Evolutionary conservation across 2,113 vertebrate species (phyloP).

Genomic region (Sisor rabdophorus): DNA sequence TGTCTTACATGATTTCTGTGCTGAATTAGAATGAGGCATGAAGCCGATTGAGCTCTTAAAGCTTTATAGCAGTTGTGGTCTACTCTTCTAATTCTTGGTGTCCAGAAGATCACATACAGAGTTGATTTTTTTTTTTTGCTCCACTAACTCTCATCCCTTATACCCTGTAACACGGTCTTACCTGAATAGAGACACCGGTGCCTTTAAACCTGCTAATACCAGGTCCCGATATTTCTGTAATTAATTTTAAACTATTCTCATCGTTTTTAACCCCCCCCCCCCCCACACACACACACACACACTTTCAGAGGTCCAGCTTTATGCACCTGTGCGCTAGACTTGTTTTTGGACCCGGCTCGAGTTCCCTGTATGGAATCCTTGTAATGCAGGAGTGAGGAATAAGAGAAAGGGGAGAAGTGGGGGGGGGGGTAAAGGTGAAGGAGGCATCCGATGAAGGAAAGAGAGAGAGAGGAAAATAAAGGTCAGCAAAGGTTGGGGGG

Average conservation of each 20-base stretch:
- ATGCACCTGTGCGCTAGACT: slow-evolving; percentile 66
- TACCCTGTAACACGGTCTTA: neutral
- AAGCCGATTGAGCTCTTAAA: neutral
- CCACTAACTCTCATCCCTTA: neutral
- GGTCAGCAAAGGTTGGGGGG: slow-evolving; percentile 33
- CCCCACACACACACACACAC: slow-evolving; percentile 33
- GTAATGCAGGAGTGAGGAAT: slow-evolving; percentile 59
- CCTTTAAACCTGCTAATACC: neutral
- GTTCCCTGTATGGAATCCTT: slow-evolving; percentile 70
- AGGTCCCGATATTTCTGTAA: slow-evolving; percentile 25
- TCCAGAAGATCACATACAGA: neutral
- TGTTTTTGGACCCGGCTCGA: slow-evolving; percentile 59
- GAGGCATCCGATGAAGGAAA: neutral
- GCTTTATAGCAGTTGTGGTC: neutral
- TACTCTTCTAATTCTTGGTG: neutral
- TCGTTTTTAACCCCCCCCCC: neutral
- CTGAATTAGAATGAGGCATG: neutral
- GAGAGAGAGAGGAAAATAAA: slow-evolving; percentile 35
- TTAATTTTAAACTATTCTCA: slow-evolving; percentile 18
- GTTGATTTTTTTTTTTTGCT: neutral
- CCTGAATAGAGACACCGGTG: slow-evolving; percentile 4
- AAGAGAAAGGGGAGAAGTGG: slow-evolving; percentile 11
- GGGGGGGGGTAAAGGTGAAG: slow-evolving; percentile 22
- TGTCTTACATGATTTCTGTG: slow-evolving; percentile 5
- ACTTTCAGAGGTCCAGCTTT: slow-evolving; percentile 32